These are phyloP conservation scores for Cerceris ruficornis DNA, from an alignment of 2,888 invertebrate genomes.

Conservation along the genomic window DNA sequence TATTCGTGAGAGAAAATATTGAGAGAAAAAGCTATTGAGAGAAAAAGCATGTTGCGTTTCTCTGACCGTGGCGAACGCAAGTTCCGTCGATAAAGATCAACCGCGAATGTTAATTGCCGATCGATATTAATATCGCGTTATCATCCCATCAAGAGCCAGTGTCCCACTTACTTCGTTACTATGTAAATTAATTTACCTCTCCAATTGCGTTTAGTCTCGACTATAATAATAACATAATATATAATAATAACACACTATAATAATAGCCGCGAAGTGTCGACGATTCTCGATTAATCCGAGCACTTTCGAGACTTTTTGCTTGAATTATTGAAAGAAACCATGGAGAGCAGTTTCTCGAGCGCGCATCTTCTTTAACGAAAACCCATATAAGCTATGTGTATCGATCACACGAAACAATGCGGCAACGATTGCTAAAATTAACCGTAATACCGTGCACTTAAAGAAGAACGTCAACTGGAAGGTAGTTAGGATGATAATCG, in stretches of 20 bases:
- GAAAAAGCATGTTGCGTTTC: no score
- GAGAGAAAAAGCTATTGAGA: no score
- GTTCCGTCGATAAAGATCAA: background rate
- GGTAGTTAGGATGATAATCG: background rate
- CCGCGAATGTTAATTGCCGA: slow-evolving; percentile 15
- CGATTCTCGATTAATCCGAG: no score
- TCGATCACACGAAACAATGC: slow-evolving; percentile 55
- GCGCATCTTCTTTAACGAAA: slow-evolving; percentile 45
- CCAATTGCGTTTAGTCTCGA: no score
- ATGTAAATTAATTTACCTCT: background rate
- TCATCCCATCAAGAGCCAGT: slow-evolving; percentile 1
- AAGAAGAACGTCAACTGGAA: slow-evolving; percentile 37
- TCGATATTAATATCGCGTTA: slow-evolving; percentile 20
- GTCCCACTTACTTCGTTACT: background rate
- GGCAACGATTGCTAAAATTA: slow-evolving; percentile 63
- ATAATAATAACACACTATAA: no score
- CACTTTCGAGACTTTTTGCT: background rate
- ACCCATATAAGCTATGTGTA: slow-evolving; percentile 30
- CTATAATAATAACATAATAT: no score
- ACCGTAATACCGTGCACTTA: slow-evolving; percentile 37
- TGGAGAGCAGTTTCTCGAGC: slow-evolving; percentile 19
- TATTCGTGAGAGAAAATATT: no score
- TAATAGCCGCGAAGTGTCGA: no score
- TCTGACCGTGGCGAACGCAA: background rate
- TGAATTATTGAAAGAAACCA: background rate